Evolutionary conservation across 2,797 vertebrate genomes (phyloP), one percentile per base, ranked within the genome.

Genomic region (Sibirionetta formosa): DNA sequence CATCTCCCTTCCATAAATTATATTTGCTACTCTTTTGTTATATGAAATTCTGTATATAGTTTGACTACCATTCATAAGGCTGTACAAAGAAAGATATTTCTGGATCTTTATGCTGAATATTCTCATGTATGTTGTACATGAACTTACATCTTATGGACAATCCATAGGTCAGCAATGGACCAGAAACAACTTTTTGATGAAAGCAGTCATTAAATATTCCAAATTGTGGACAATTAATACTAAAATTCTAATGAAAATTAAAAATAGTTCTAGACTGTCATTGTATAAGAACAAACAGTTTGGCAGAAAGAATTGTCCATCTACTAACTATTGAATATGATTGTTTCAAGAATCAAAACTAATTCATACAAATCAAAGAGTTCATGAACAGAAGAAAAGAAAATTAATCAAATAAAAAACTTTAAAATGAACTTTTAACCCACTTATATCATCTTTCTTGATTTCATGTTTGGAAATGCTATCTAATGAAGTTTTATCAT

Each of bases 391-490:
- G 33, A 94, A 82, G 19, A 81, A 69, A 66, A 75, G n/a, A 83
- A 6, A 82, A 87, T n/a, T 79, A 35, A 58, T 31, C 35, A 35
- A 93, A 63, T 31, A 81, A 92, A 93, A 72, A 69, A 78, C 4
- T 60, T 82, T 38, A 5, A 81, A 86, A 66, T 66, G 0, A 88
- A 81, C 3, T 14, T 77, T 89, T 91, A 68, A 61, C 11, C 14
- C n/a, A 46, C 16, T 94, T 54, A 40, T 29, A 94, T 71, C 31
- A 56, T 93, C 66, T 91, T 92, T 44, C 80, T 58, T 13, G 5
- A 87, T 91, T 97, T 97, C 10, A 42, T 95, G 96, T 96, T 88
- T 88, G 36, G 92, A 97, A 97, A 93, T 69, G 16, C 20, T 93
- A 73, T 70, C 38, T 92, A 95, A 92, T 92, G 76, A 96, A 91